Conservation (phyloP, 2,797 vertebrate genomes). For the Rhodeus uyekii region DNA sequence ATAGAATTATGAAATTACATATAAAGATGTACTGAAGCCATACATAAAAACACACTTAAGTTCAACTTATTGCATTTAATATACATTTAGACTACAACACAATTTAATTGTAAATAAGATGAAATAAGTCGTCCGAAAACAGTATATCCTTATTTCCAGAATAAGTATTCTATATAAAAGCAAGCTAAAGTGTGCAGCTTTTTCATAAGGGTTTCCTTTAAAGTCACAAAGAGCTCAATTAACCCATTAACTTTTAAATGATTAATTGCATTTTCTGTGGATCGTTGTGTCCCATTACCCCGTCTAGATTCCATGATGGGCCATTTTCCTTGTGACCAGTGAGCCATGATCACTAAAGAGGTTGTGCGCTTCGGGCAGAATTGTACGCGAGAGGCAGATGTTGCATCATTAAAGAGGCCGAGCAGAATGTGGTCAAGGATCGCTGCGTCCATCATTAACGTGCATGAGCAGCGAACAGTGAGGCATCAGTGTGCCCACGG, state of each 20-base stretch:
- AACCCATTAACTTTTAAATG: background rate
- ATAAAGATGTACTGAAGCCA: background rate
- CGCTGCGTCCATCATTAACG: slow-evolving; percentile 17
- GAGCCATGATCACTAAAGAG: background rate
- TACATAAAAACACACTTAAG: background rate
- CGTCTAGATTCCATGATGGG: background rate
- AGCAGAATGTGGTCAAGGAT: slow-evolving; percentile 35
- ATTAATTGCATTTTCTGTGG: slow-evolving; percentile 8
- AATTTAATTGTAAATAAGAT: background rate
- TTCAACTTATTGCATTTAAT: background rate
- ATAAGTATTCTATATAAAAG: background rate
- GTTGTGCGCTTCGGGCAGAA: background rate
- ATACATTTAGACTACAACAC: background rate
- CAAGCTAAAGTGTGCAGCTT: background rate
- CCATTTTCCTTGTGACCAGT: background rate
- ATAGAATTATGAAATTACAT: background rate
- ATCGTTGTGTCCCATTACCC: background rate
- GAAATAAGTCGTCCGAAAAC: background rate
- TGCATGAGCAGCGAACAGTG: background rate
- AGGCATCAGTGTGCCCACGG: background rate
- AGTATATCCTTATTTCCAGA: background rate
- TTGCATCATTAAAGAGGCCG: slow-evolving; percentile 38
- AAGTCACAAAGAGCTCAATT: slow-evolving; percentile 1
- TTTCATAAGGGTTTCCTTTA: background rate
- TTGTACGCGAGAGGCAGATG: slow-evolving; percentile 33